Percentiles rank a stretch among this genome's conserved stretches.
These are phyloP conservation scores for Gandaritis pyraliata DNA, from an alignment of 2,888 invertebrate species.

Conservation along the genomic window DNA sequence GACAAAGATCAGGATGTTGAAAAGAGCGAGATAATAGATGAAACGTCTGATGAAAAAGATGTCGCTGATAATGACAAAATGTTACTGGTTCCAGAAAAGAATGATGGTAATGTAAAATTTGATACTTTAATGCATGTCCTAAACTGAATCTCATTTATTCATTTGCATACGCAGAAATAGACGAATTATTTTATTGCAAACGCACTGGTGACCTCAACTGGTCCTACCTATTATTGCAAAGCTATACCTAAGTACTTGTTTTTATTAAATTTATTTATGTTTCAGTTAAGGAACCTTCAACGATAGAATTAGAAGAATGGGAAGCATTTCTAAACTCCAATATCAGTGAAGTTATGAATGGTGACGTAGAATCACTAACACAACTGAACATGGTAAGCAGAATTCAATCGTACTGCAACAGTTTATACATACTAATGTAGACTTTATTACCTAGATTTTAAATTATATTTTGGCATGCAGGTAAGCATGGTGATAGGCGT, in stretches of 20 bases:
- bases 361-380: slow-evolving; percentile 89
- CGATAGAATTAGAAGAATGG: slow-evolving; percentile 95
- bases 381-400: slow-evolving; percentile 86
- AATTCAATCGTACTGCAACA: not conserved
- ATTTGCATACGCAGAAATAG: no score
- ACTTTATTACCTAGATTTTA: no score
- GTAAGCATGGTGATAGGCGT: slow-evolving; percentile 80
- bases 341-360: slow-evolving; percentile 92
- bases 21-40: slow-evolving; percentile 76
- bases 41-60: slow-evolving; percentile 70
- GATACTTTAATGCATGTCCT: no score
- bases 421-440: no score
- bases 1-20: slow-evolving; percentile 75
- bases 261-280: slow-evolving; percentile 6
- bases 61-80: slow-evolving; percentile 72
- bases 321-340: slow-evolving; percentile 91
- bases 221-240: no score
- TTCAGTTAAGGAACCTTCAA: slow-evolving; percentile 81
- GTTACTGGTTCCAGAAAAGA: slow-evolving; percentile 61
- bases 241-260: no score
- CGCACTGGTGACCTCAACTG: no score
- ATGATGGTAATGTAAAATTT: slow-evolving; percentile 57
- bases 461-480: slow-evolving; percentile 45
- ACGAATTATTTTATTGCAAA: no score
- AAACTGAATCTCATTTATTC: no score